Evolutionary conservation across 2,113 vertebrate genomes (phyloP), one percentile per base, ranked within the genome.

Genomic region (Eclectus roratus): DNA sequence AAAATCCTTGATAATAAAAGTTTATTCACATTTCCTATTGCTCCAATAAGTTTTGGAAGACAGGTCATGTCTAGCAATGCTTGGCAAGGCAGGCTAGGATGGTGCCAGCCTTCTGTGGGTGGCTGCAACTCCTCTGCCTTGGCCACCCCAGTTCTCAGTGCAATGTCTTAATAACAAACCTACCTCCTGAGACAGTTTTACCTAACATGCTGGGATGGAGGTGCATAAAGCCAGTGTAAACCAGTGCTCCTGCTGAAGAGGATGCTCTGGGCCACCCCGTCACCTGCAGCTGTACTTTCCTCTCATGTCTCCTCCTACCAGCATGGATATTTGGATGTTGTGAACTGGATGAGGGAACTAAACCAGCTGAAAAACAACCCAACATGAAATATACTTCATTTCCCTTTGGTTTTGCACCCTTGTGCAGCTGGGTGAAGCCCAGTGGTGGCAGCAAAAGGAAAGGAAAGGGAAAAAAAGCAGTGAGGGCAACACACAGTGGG

Each of bases 71-170:
- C 37, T 37, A 44, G 69, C 29, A 52, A 9, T 8, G 31, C 37
- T 31, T 3, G 2, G 47, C 1, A 1, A 76, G 31, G 37, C 13
- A 27, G 8, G 29, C n/a, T 28, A 29, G 47, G 47, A 49, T 24
- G 15, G 70, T 39, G 14, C 25, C 46, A 82, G 39, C 63, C 24
- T 80, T 83, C 58, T 52, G 33, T 3, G 12, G 24, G 65, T 27
- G 17, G 35, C 1, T 47, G 64, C 49, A 70, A 24, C 10, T 50
- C 56, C 47, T 1, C 1, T 43, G 63, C 66, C 37, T 88, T 6
- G 1, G 56, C 37, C 0, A 0, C 41, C 31, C 44, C n/a, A 25
- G 39, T 9, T 27, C 68, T 61, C 0, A 0, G 53, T 24, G 33
- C 23, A 44, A 44, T 1, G 0, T n/a, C 64, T 58, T 25, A 16